These are phyloP conservation scores for Rhimphoctona megacephalus DNA, from an alignment of 2,888 invertebrate genomes.

Conservation along the genomic window DNA sequence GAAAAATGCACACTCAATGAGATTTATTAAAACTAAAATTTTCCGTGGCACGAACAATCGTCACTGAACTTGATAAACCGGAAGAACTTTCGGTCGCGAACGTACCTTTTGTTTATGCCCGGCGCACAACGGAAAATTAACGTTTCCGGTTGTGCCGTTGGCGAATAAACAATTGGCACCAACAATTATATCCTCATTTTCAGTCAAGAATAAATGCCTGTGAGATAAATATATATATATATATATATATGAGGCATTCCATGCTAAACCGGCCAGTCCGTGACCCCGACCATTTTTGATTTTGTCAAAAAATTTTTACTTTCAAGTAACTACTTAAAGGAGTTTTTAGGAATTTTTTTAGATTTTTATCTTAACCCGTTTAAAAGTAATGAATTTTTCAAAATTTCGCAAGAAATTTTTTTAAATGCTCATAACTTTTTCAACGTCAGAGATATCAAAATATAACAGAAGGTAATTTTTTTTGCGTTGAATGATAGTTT, in stretches of 20 bases:
- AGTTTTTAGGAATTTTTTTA: no score
- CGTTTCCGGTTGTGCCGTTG: slow-evolving; percentile 45
- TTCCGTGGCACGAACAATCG: not conserved
- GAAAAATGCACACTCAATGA: not conserved
- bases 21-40: not conserved
- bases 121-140: slow-evolving; percentile 58
- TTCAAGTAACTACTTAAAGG: no score
- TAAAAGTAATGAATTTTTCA: no score
- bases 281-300: no score
- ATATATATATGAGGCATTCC: not conserved
- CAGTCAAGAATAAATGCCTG: not conserved
- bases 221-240: not conserved
- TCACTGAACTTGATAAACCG: not conserved
- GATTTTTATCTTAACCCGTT: no score
- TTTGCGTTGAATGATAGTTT: no score
- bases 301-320: no score
- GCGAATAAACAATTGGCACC: slow-evolving; percentile 65
- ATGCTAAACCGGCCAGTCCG: no score
- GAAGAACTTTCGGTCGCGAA: slow-evolving; percentile 19
- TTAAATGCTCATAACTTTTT: no score
- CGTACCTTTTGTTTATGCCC: slow-evolving; percentile 13
- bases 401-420: no score
- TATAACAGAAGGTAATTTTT: no score
- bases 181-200: slow-evolving; percentile 72
- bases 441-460: no score